A percentile compares a stretch with the other conserved stretches of the same genome.
phyloP scores from a whole-genome alignment of 1,140 invertebrate genomes.

The Galleria mellonella region DNA sequence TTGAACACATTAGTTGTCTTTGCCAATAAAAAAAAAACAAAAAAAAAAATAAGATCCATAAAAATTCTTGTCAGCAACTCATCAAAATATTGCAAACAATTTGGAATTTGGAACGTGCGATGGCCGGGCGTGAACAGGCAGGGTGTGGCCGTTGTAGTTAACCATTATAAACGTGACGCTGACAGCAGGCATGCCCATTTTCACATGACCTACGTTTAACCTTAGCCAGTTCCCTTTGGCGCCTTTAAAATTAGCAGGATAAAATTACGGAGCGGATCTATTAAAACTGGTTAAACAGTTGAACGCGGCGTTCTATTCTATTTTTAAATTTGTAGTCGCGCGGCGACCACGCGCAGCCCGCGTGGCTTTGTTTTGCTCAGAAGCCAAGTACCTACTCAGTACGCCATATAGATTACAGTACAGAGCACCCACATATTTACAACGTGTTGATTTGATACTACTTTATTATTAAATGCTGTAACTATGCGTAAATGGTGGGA shows the following conservation, averaged over 20 bases:
- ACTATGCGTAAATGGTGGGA: conserved; percentile 25
- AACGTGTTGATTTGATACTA: conserved; percentile 30
- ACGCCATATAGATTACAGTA: conserved; percentile 33
- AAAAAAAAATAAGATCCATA: no score
- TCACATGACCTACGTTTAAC: conserved; percentile 22
- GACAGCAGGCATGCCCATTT: conserved; percentile 19
- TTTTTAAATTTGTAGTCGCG: conserved; percentile 44
- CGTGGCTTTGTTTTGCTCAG: conserved; percentile 64
- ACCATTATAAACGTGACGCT: conserved; percentile 19
- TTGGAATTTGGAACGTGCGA: conserved; percentile 43
- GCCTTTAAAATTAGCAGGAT: conserved; percentile 4
- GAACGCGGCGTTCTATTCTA: conserved; percentile 46
- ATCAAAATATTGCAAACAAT: conserved; percentile 28
- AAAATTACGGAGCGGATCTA: conserved; percentile 16
- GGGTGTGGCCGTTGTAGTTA: conserved; percentile 44
- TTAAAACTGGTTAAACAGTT: conserved; percentile 32
- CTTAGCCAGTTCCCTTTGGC: conserved; percentile 8
- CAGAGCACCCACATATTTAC: conserved; percentile 42
- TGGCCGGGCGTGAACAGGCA: conserved; percentile 18
- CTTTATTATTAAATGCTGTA: conserved; percentile 38
- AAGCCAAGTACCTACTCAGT: conserved; percentile 21
- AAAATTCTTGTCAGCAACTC: no score
- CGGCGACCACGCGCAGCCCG: conserved; percentile 47
- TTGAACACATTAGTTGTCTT: no score
- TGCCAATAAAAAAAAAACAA: no score